These are phyloP conservation scores for Trypoxylon attenuatum DNA, from an alignment of 2,888 invertebrate species.

Conservation along the genomic window DNA sequence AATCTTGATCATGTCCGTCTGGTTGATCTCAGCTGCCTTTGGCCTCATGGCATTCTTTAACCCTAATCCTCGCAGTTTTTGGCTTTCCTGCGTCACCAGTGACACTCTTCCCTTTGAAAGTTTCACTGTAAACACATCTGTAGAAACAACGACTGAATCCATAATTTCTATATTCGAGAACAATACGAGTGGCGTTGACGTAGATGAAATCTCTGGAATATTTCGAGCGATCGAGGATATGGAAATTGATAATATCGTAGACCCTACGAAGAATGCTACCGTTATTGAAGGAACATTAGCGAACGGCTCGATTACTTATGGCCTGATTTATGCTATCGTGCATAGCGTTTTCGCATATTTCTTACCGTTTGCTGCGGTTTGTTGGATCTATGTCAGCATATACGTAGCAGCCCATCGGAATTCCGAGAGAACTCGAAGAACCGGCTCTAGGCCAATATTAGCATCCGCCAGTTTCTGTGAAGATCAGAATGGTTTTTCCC, in stretches of 20 bases:
- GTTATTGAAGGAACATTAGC: constrained; percentile 32
- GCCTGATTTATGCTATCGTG: constrained; percentile 74
- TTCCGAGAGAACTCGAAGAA: constrained; percentile 78
- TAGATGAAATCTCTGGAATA: background rate
- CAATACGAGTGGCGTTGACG: constrained; percentile 17
- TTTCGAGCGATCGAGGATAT: constrained; percentile 13
- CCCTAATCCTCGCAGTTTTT: constrained; percentile 74
- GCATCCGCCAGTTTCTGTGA: constrained; percentile 68
- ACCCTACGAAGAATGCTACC: constrained; percentile 39
- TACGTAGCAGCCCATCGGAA: constrained; percentile 86
- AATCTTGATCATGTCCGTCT: constrained; percentile 75
- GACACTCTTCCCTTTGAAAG: background rate
- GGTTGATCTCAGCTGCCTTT: constrained; percentile 75
- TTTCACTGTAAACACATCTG: constrained; percentile 1
- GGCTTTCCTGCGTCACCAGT: constrained; percentile 71
- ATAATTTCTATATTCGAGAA: constrained; percentile 43
- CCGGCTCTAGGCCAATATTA: constrained; percentile 69
- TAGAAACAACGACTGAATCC: constrained; percentile 5
- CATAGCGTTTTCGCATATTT: constrained; percentile 76
- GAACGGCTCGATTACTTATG: constrained; percentile 64
- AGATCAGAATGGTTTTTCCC: constrained; percentile 57
- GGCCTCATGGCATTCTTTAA: constrained; percentile 75
- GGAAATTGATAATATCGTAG: constrained; percentile 11
- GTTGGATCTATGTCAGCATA: constrained; percentile 84
- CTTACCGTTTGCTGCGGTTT: constrained; percentile 79